Percentiles rank a stretch among this genome's conserved stretches.
Conservation (phyloP, 2,888 invertebrate species). For the Electrophaes corylata region DNA sequence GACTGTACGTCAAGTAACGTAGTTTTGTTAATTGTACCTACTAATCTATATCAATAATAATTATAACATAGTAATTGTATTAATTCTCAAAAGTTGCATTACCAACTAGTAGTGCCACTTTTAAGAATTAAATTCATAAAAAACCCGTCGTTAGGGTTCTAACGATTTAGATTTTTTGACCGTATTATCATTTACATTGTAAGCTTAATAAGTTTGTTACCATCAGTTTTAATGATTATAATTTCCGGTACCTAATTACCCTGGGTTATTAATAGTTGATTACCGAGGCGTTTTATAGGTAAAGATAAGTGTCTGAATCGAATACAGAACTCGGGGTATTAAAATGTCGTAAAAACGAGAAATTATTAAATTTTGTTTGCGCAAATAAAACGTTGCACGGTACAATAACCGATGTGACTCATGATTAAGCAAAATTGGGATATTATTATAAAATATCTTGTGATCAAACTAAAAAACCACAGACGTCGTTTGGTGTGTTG, state of each 20-base stretch:
- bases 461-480: neutral
- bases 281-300: constrained; percentile 24
- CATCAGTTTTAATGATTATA: constrained; percentile 11
- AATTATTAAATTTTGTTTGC: constrained; percentile 2
- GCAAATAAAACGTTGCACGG: neutral
- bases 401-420: neutral
- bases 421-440: neutral
- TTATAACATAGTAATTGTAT: no score
- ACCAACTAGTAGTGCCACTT: no score
- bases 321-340: constrained; percentile 24
- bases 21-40: no score
- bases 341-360: constrained; percentile 41
- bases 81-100: no score
- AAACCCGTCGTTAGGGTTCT: neutral
- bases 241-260: constrained; percentile 20
- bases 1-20: no score
- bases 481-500: no score
- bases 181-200: neutral
- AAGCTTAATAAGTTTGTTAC: neutral
- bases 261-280: constrained; percentile 18
- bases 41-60: no score
- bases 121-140: no score
- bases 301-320: constrained; percentile 14
- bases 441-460: neutral
- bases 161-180: neutral